Percentiles rank a stretch among this genome's conserved stretches.
phyloP scores from a whole-genome alignment of 2,113 vertebrate species.

The Amazona vittata region DNA sequence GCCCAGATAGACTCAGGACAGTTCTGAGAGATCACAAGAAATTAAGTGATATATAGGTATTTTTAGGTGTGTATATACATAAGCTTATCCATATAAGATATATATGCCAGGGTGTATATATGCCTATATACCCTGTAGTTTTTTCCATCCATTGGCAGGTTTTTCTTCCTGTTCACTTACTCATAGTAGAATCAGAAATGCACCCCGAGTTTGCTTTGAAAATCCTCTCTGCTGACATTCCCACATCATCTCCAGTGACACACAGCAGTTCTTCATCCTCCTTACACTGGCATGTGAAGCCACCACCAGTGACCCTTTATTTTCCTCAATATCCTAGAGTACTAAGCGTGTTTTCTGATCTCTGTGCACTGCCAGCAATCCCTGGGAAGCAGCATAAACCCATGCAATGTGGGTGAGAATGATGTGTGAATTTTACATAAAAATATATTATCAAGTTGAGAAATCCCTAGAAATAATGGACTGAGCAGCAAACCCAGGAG shows the following conservation, averaged over 20 bases:
- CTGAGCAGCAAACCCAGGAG: not conserved
- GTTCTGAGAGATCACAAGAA: not conserved
- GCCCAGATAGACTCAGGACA: not conserved
- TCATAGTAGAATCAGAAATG: not conserved
- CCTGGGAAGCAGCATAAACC: not conserved
- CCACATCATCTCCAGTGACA: not conserved
- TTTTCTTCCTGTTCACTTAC: not conserved
- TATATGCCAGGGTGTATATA: not conserved
- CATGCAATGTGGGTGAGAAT: fast-evolving
- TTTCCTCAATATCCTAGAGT: not conserved
- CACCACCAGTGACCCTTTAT: not conserved
- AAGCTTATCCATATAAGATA: not conserved
- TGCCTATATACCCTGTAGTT: not conserved
- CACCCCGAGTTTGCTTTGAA: not conserved
- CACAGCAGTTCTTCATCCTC: not conserved
- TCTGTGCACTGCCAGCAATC: not conserved
- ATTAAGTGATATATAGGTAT: not conserved
- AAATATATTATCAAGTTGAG: not conserved
- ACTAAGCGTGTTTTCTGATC: not conserved
- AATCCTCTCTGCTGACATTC: not conserved
- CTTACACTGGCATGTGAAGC: fast-evolving
- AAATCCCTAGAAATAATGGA: not conserved
- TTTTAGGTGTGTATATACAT: not conserved
- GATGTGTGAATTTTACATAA: not conserved
- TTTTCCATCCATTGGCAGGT: fast-evolving